Base-by-base conservation (phyloP, 2,797 vertebrate genomes). In the Falco columbarius region DNA sequence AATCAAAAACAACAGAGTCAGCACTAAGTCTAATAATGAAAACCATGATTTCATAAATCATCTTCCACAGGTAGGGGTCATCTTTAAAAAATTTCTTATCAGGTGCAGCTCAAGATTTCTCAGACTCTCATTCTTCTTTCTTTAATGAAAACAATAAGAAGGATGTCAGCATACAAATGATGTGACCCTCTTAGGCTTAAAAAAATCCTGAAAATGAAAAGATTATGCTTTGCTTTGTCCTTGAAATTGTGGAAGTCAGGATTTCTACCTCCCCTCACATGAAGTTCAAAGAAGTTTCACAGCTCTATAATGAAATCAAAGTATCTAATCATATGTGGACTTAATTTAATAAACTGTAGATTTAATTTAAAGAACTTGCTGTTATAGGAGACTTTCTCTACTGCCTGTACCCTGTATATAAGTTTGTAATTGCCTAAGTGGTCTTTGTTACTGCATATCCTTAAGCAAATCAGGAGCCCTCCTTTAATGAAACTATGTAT, bases 41-140 rank as follows among this genome's bases (percentile, higher is more conserved):
- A 99, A 98, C 96, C 94, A 97, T 98, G 97, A 98, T 99, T 99
- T 99, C 98, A 99, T 99, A 99, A 99, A 99, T 99, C 99, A 99
- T 98, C 97, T 98, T 98, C 54, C 85, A 96, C 86, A 98, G 98
- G 98, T 98, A 98, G 97, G 98, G 98, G 98, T 99, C 98, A 99
- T 99, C 98, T 97, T 97, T 98, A 98, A 98, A 98, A 95, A 99
- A 99, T 98, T 98, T 98, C 98, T 98, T 98, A 98, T 98, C 98
- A 98, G 94, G 96, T 94, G 42, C 66, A 66, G 97, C 96, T 98
- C 97, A 97, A 97, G 97, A 97, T 97, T 97, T 98, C 84, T 96
- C 58, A 81, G 82, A 96, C 88, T 96, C 97, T 97, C 96, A 95
- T 97, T 97, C 93, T 94, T 96, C 91, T 96, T 95, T 97, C 77